Percentiles rank a stretch among this genome's conserved stretches.
phyloP scores from a whole-genome alignment of 2,888 invertebrate genomes.

The Eristalinus aeneus region DNA sequence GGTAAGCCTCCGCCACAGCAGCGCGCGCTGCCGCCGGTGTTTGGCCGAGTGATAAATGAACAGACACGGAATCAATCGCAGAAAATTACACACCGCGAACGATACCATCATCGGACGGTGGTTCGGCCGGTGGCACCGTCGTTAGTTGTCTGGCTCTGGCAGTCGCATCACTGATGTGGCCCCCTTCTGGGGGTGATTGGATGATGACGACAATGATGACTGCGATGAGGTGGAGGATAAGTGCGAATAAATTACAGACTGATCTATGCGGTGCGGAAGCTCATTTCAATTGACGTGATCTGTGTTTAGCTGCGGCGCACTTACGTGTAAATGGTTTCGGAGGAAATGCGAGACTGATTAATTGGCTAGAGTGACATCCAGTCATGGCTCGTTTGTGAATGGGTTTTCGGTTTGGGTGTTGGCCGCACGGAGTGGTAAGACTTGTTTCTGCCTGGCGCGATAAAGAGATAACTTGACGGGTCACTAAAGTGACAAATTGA shows the following conservation, averaged over 20 bases:
- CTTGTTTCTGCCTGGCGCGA: background rate
- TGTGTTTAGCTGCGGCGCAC: conserved; percentile 57
- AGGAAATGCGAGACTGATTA: conserved; percentile 63
- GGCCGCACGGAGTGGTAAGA: background rate
- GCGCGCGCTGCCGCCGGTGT: conserved; percentile 40
- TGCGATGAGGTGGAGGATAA: conserved; percentile 3
- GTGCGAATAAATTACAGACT: conserved; percentile 65
- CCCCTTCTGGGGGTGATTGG: conserved; percentile 28
- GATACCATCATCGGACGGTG: conserved; percentile 32
- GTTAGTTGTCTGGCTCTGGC: background rate
- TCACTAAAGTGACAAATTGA: conserved; percentile 29
- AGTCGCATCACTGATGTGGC: background rate
- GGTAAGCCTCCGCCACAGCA: conserved; percentile 1
- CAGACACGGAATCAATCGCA: conserved; percentile 64
- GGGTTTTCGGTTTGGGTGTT: conserved; percentile 5
- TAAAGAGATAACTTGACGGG: background rate
- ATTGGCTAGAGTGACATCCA: conserved; percentile 41
- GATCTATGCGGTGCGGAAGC: conserved; percentile 67
- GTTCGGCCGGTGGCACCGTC: background rate
- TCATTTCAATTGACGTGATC: conserved; percentile 46
- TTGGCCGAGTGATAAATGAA: conserved; percentile 62
- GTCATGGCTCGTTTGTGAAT: conserved; percentile 15
- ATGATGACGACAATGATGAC: conserved; percentile 24
- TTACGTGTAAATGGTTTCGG: conserved; percentile 10
- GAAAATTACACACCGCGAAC: conserved; percentile 63